Percentiles rank a stretch among this genome's conserved stretches.
phyloP scores from a whole-genome alignment of 2,113 vertebrate species.

The Megaptera novaeangliae region DNA sequence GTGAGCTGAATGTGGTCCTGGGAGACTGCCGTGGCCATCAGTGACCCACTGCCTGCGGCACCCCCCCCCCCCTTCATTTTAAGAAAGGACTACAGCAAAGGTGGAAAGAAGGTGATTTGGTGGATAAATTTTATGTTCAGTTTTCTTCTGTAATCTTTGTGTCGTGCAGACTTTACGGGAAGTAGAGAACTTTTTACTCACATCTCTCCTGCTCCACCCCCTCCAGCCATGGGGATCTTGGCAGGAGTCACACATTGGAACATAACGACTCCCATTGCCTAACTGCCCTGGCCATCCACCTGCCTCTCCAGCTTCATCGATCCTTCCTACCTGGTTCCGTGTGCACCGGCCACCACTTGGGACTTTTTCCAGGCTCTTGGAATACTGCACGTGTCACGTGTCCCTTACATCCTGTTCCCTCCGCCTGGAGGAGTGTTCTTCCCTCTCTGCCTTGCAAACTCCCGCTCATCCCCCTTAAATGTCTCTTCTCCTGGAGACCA shows the following conservation, averaged over 20 bases:
- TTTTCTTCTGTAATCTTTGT: not conserved
- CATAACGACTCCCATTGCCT: not conserved
- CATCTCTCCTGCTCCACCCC: not conserved
- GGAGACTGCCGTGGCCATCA: not conserved
- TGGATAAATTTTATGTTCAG: not conserved
- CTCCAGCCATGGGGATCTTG: not conserved
- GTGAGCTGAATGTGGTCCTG: not conserved
- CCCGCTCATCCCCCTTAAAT: not conserved
- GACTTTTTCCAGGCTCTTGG: not conserved
- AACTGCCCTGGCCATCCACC: not conserved
- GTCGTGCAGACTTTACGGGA: not conserved
- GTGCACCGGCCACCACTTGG: not conserved
- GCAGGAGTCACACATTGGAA: not conserved
- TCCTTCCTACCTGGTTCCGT: not conserved
- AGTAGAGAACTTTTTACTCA: not conserved
- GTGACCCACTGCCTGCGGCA: not conserved
- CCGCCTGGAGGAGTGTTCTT: not conserved
- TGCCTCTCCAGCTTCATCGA: not conserved
- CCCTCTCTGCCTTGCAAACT: not conserved
- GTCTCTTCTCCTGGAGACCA: not conserved
- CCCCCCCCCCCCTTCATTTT: not conserved
- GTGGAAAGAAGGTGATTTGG: not conserved
- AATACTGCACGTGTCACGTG: not conserved
- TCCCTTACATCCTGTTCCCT: not conserved
- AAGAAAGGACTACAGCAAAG: not conserved